phyloP scores from a whole-genome alignment of 2,888 invertebrate species.

The Aelia acuminata region DNA sequence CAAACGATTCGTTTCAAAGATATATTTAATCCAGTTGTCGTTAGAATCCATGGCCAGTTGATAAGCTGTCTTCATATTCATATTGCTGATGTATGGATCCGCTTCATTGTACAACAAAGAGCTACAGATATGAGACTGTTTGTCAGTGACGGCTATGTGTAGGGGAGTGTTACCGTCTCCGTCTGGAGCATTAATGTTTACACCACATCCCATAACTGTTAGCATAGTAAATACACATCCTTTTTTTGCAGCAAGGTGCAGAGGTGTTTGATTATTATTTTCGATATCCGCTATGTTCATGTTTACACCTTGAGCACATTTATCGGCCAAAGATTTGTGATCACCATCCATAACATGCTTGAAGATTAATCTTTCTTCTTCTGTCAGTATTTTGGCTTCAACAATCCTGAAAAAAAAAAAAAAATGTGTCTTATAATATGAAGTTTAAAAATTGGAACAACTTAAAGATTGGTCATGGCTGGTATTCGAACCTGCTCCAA shows the following conservation, averaged over 20 bases:
- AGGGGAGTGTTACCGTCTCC: background rate
- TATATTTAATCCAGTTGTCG: background rate
- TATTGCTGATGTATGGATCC: background rate
- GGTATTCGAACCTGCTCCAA: too few species aligned
- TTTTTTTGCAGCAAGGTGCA: background rate
- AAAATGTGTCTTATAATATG: too few species aligned
- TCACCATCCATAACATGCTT: background rate
- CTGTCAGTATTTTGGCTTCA: background rate
- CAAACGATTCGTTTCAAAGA: background rate
- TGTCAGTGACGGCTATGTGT: background rate
- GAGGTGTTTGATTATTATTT: background rate
- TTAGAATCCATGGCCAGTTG: background rate
- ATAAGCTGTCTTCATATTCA: background rate
- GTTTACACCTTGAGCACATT: background rate
- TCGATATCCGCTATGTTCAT: background rate
- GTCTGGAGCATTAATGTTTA: background rate
- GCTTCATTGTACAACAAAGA: background rate
- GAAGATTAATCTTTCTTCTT: background rate
- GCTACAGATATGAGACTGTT: background rate
- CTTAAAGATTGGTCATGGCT: too few species aligned
- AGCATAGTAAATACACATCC: background rate
- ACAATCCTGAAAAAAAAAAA: background rate
- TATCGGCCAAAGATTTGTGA: background rate
- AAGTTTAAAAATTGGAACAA: too few species aligned
- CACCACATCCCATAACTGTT: background rate